These are phyloP conservation scores for Acleris holmiana DNA, from an alignment of 2,888 invertebrate genomes.

Conservation along the genomic window DNA sequence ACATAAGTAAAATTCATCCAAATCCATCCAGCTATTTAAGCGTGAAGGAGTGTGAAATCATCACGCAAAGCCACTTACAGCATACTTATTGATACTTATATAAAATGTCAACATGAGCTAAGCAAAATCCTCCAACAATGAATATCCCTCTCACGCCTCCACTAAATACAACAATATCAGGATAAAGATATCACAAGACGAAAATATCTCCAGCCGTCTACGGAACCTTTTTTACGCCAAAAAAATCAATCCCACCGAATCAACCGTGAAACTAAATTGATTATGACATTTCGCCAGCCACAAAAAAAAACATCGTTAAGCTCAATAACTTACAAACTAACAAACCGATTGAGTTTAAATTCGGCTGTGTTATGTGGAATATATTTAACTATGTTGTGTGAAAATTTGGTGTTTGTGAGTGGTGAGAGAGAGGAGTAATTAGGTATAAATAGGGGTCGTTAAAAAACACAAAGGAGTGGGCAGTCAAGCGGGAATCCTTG, in stretches of 20 bases:
- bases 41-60: too few species aligned
- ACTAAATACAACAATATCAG: neutral
- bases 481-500: slow-evolving; percentile 34
- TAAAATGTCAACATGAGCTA: too few species aligned
- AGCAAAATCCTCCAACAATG: too few species aligned
- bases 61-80: too few species aligned
- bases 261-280: slow-evolving; percentile 36
- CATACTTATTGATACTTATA: too few species aligned
- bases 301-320: slow-evolving; percentile 30
- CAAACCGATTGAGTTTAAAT: neutral
- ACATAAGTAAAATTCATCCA: too few species aligned
- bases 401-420: slow-evolving; percentile 10
- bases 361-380: neutral
- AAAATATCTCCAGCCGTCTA: neutral
- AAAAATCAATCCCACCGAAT: slow-evolving; percentile 28
- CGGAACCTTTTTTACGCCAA: slow-evolving; percentile 17
- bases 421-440: slow-evolving; percentile 13
- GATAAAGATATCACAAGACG: slow-evolving; percentile 1
- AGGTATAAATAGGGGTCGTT: slow-evolving; percentile 34
- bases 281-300: slow-evolving; percentile 21
- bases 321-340: slow-evolving; percentile 4
- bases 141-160: too few species aligned
- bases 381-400: neutral
- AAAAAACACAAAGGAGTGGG: slow-evolving; percentile 38
- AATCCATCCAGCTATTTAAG: too few species aligned